Conservation (phyloP, 2,113 vertebrate genomes). For the Melierax canorus region DNA sequence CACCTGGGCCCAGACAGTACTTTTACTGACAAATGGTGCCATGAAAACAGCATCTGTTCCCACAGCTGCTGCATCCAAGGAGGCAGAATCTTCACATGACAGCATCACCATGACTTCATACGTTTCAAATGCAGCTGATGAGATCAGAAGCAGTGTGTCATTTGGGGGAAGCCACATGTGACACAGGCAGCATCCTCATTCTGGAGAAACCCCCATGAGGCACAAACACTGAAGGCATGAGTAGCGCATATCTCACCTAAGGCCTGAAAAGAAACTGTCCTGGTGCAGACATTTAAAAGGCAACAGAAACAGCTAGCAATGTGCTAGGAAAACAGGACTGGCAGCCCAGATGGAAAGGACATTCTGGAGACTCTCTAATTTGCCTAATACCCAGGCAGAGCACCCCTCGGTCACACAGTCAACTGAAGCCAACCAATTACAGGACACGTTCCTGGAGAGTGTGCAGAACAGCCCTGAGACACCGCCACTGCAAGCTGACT, state of each 20-base stretch:
- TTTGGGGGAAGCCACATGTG: not conserved
- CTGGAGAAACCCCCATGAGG: not conserved
- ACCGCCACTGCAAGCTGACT: not conserved
- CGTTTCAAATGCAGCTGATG: not conserved
- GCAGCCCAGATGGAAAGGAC: not conserved
- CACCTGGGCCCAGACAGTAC: not conserved
- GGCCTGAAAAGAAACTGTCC: not conserved
- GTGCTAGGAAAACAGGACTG: not conserved
- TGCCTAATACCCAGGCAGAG: not conserved
- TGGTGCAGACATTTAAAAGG: not conserved
- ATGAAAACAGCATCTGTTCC: not conserved
- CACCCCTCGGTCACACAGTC: not conserved
- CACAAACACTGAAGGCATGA: slow-evolving; percentile 14
- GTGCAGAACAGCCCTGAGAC: not conserved
- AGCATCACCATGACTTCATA: not conserved
- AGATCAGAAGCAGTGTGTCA: not conserved
- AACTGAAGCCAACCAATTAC: not conserved
- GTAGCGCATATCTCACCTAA: not conserved
- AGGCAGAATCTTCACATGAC: not conserved
- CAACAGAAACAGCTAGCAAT: not conserved
- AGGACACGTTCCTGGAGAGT: not conserved
- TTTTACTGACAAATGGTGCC: not conserved
- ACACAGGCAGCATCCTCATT: not conserved
- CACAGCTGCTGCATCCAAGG: not conserved
- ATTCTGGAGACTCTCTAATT: not conserved